Base-by-base conservation (phyloP, 2,888 invertebrate genomes). In the Vanessa cardui region DNA sequence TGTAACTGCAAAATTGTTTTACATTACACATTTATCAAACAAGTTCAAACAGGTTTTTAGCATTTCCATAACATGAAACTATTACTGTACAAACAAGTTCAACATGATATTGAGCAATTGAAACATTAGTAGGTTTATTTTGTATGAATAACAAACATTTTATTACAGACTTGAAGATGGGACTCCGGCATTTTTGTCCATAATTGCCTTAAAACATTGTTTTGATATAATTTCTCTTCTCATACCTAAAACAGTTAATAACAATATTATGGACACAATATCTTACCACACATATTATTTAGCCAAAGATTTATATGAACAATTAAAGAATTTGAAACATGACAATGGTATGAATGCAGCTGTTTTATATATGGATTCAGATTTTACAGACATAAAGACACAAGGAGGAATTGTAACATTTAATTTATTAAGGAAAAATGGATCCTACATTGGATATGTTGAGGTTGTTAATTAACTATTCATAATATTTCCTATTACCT, bases 351-450 rank as follows among this genome's bases (percentile, higher is more conserved):
- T 89, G 44, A 94, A 94, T 33, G 95, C 96, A 39, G 95, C 94
- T 9, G 86, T 93, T 75, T 85, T 98, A 2, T 98, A 99, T 82
- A 94, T 95, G 80, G 96, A 97, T 80, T 94, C 95, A 0, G 93
- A 94, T 74, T 97, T 96, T 84, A 92, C 90, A 65, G 91, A 95
- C 78, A 81, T 83, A 0, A 77, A 81, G 18, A 89, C 83, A 21
- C 99, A 99, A 90, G 99, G 99, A 12, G 96, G 96, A 49, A 95
- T 97, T 70, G 95, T 99, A 6, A 96, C 97, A 74, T 99, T 99
- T 84, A 99, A 98, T 93, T 88, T 99, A 64, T 83, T 95, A 12
- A 94, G 97, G 74, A 93, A 95, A 49, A 95, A 96, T 89, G 97
- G 97, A 31, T 94, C 94, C 52, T 96, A 94, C 84, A 95, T 99